Evolutionary conservation across 2,888 invertebrate genomes (phyloP).

Genomic region (Agrotis exclamationis): DNA sequence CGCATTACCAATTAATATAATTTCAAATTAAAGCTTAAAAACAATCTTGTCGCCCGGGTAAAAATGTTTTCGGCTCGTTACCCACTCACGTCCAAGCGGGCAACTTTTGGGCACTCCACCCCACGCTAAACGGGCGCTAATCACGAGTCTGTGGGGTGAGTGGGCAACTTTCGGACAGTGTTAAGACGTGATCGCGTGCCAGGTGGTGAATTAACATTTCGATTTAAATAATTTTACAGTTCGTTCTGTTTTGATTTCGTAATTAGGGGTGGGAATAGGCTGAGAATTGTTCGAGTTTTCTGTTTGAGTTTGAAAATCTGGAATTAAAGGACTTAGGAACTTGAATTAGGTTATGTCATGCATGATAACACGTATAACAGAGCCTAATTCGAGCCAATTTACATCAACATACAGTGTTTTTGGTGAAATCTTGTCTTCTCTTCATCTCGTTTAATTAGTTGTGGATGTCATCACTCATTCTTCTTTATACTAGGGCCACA

Average conservation of each 20-base stretch:
- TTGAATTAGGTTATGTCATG: neutral
- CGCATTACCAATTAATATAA: conserved; percentile 58
- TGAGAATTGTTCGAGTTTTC: conserved; percentile 12
- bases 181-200: conserved; percentile 72
- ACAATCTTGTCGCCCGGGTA: conserved; percentile 68
- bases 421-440: neutral
- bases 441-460: too few relatives aligned
- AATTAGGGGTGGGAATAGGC: conserved; percentile 38
- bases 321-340: neutral
- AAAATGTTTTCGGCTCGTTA: conserved; percentile 75
- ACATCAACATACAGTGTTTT: neutral
- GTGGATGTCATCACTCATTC: too few relatives aligned
- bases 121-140: conserved; percentile 59
- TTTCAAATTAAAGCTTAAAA: conserved; percentile 66
- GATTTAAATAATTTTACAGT: conserved; percentile 69
- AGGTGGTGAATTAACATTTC: conserved; percentile 70
- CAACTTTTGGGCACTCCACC: conserved; percentile 70
- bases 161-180: conserved; percentile 69
- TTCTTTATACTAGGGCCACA: too few relatives aligned
- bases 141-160: conserved; percentile 71
- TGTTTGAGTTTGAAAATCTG: conserved; percentile 26
- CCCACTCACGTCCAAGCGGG: conserved; percentile 68
- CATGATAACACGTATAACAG: neutral
- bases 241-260: conserved; percentile 60
- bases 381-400: neutral